These are phyloP conservation scores for Coracopsis vasa DNA, from an alignment of 2,113 vertebrate genomes.

Conservation along the genomic window DNA sequence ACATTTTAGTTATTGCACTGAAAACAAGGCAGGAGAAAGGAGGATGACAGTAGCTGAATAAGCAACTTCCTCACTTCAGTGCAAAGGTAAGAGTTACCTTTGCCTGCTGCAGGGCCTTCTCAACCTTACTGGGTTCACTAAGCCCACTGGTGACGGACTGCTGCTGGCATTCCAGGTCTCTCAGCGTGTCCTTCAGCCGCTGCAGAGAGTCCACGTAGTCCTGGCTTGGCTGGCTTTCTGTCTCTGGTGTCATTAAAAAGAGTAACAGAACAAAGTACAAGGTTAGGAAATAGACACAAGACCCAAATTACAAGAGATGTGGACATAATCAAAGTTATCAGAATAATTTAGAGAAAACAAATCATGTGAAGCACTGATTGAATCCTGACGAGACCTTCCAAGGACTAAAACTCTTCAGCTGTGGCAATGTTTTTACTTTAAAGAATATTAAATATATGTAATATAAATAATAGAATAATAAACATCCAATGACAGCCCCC, in stretches of 20 bases:
- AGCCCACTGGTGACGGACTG: slow-evolving; percentile 60
- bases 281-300: not conserved
- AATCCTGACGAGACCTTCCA: not conserved
- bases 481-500: fast-evolving
- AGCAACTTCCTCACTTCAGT: not conserved
- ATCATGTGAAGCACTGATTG: not conserved
- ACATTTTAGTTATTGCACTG: fast-evolving
- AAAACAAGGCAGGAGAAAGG: not conserved
- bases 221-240: slow-evolving; percentile 64
- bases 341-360: not conserved
- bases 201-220: slow-evolving; percentile 69
- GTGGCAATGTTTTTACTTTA: not conserved
- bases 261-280: not conserved
- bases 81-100: slow-evolving; percentile 63
- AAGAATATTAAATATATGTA: not conserved
- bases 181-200: slow-evolving; percentile 50
- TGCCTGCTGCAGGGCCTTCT: slow-evolving; percentile 76
- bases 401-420: not conserved
- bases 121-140: slow-evolving; percentile 71
- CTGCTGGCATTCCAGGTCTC: slow-evolving; percentile 72
- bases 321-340: not conserved
- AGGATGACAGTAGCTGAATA: not conserved
- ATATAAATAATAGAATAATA: not conserved
- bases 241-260: slow-evolving; percentile 49
- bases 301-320: not conserved